Base-by-base conservation (phyloP, 2,797 vertebrate species). In the Scomberomorus guttatus region DNA sequence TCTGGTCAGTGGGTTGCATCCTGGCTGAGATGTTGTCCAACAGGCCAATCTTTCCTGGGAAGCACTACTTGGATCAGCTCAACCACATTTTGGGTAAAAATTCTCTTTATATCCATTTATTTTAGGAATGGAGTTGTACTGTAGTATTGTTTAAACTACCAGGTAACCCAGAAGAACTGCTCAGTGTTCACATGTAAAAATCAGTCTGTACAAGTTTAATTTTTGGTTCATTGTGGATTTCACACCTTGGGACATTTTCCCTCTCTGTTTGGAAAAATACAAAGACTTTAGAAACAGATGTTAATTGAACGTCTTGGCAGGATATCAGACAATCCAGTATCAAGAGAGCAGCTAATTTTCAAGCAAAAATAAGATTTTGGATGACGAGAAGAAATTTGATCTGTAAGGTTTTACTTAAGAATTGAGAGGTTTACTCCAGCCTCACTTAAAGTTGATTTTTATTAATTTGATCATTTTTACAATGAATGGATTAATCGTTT, bases 1-100 rank as follows among this genome's bases (percentile, higher is more conserved):
- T 98, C 89, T 98, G 97, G 97, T 98, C 97, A 29, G 97, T 98
- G 7, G 97, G 97, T 0, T 98, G 97, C 85, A 98, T 98, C 82
- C 94, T 98, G 82, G 97, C 97, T 57, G 97, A 98, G 89, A 98
- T 98, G 97, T 81, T 98, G 65, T 97, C 96, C 20, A 96, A 97
- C 70, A 94, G 96, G 0, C 97, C 97, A 34, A 97, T 98, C 82
- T 98, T 98, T 77, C 97, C 97, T 0, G 97, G 97, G 17, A 95
- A 98, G 3, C 97, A 98, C 81, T 98, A 98, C 90, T 83, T 98
- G 76, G 97, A 98, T 88, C 97, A 98, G 82, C 95, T 98, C 0
- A 98, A 97, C 86, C 96, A 98, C 70, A 98, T 98, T 91, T 89
- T 97, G 89, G 96, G 97, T 97, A 85, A 89, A 22, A 2, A 42